Evolutionary conservation across 2,888 invertebrate species (phyloP), one percentile per base, ranked within the genome.

Genomic region (Myopa tessellatipennis): DNA sequence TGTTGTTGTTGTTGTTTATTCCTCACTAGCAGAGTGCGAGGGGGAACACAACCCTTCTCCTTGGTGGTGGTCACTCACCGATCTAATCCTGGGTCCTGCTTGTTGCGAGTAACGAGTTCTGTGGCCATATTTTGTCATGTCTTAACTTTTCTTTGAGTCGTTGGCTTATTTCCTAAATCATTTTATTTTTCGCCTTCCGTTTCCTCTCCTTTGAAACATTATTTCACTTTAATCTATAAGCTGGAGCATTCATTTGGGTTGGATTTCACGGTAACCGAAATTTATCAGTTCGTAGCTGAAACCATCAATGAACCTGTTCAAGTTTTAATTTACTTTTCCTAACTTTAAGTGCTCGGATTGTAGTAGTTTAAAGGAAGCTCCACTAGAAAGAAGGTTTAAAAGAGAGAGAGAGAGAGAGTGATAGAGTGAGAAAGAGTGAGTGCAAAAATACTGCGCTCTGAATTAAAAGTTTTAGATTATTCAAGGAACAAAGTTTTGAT

Each of bases 261-360:
- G 60, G 60, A 40, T 65, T 74, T 55, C 36, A 55, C 6, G 67
- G 67, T 67, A 55, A 67, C 65, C 52, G 45, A 26, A 74, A 65
- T 74, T 67, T 67, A 36, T 55, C 67, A 67, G 12, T 16, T n/a
- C 67, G 74, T 45, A 38, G 72, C 60, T 18, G 50, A 18, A 69
- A 50, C 69, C 18, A 69, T 69, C 50, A 69, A 69, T 18, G 45
- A 50, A 70, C 55, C 70, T 50, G 26, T 36, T 70, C 52, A 52
- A 70, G 55, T 70, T 70, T 70, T 18, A 70, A 70, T 55, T 70
- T 52, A 55, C 50, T 70, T 69, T 70, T 12, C 52, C 18, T 16
- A 70, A 55, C 26, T 70, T 70, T 36, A 70, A 70, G 50, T 70
- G 70, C 36, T 70, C 14, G 52, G 16, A 38, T n/a, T 40, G 67